phyloP scores from a whole-genome alignment of 2,797 vertebrate genomes.

The Calcarius lapponicus region DNA sequence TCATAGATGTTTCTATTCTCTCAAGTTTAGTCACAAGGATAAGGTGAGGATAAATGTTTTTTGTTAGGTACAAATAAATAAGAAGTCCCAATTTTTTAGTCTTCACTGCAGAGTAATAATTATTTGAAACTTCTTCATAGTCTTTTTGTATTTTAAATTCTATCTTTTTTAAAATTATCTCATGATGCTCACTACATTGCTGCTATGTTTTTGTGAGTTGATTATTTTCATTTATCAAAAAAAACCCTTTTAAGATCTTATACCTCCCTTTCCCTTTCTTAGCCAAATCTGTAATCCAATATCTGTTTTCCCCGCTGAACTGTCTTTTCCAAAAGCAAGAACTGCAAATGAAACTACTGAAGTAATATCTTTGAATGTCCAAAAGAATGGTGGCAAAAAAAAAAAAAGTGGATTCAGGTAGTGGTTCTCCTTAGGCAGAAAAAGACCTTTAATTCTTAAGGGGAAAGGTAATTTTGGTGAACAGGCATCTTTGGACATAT shows the following conservation, averaged over 20 bases:
- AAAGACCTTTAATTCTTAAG: not conserved
- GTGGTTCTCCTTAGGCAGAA: not conserved
- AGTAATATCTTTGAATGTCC: not conserved
- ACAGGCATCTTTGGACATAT: not conserved
- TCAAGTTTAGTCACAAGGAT: not conserved
- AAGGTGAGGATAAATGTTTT: not conserved
- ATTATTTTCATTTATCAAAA: not conserved
- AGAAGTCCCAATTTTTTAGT: not conserved
- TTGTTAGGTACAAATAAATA: not conserved
- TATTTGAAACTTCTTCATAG: not conserved
- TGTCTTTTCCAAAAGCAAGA: not conserved
- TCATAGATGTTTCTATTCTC: not conserved
- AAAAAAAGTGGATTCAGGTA: not conserved
- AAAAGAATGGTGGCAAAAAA: not conserved
- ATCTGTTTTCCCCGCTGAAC: not conserved
- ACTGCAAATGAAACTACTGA: not conserved
- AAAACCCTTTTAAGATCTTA: not conserved
- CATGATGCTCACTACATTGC: not conserved
- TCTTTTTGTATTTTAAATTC: not conserved
- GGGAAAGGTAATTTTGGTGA: not conserved
- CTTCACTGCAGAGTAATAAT: not conserved
- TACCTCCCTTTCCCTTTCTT: not conserved
- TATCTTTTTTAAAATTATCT: not conserved
- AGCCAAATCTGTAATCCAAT: not conserved
- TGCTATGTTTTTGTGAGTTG: not conserved